Base-by-base conservation (phyloP, 1,140 invertebrate genomes). In the Atopsyche davidsoni region DNA sequence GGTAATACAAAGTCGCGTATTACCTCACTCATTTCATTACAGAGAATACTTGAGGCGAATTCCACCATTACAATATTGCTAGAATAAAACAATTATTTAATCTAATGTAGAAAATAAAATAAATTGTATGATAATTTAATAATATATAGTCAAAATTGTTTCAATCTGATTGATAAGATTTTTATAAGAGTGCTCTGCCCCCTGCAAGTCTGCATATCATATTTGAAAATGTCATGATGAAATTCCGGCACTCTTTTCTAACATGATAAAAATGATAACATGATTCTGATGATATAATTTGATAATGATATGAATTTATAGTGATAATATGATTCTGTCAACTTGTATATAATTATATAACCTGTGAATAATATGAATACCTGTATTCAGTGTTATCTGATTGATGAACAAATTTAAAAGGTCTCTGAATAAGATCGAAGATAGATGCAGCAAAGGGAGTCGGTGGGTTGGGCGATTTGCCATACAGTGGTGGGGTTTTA, bases 391-490 rank as follows among this genome's bases (percentile, higher is more conserved):
- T 51, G 35, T 63, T 46, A 46, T 64, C 59, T 3, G 64, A 48
- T 34, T 69, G 41, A 60, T 61, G 11, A 59, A 73, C 70, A 53
- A 80, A 69, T 53, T 69, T 65, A 32, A 94, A 64, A 0, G 91
- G 89, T 55, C 82, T 76, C 53, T 83, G 75, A 34, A 93, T 79
- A 50, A 95, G 76, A 51, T 86, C 80, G 43, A 91, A 72, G 7
- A 93, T 68, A 53, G 83, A 85, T 45, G 80, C 81, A 21, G 86
- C 77, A 4, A 89, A 69, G 9, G 84, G 82, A 32, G 82, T 89
- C 1, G 86, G 86, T n/a, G 87, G 77, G 34, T 78, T 71, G 2
- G 80, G 55, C 1, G 80, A 81, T 24, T 78, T 74, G 17, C 85
- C 84, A 59, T 87, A 74, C 48, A 88, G 65, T 9, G 82, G 77